Evolutionary conservation across 2,888 invertebrate species (phyloP), one percentile per base, ranked within the genome.

Genomic region (Macaria liturata): DNA sequence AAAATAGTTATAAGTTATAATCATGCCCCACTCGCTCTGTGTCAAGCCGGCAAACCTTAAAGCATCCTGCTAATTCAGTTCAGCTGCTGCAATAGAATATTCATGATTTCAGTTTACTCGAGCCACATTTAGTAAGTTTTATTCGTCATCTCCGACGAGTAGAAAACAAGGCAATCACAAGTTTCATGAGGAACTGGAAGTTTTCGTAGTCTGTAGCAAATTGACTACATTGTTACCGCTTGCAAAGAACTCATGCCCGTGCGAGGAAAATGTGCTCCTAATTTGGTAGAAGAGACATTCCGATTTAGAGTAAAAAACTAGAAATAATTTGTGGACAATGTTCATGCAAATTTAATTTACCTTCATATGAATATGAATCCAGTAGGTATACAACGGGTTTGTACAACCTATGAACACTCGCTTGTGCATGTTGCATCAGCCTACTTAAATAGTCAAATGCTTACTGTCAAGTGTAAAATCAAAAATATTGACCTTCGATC

Each of bases 161-260:
- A 75, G 82, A 81, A 86, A 85, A 86, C 84, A 84, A 85, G 83
- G 81, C 84, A 86, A 87, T 87, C 83, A 83, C 76, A 84, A 86
- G 75, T 85, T 85, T 76, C 73, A 72, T 78, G 76, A 73, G 75
- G 75, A 78, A 73, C 74, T 68, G 75, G 72, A 86, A 84, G 76
- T 84, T 84, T 78, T 59, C 65, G 75, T 60, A 70, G 72, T 76
- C 72, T 78, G 80, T 73, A 72, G 78, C 75, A 86, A 84, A 86
- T 86, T 86, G 82, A 80, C 76, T 84, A 81, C 81, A 85, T 85
- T 85, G 82, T 81, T 79, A 79, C 79, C 56, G 59, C 61, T 45
- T 31, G 59, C 58, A 59, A 61, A 62, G 59, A 67, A 65, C 59
- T 62, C 58, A 67, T 69, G 69, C 69, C 66, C 54, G 58, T 65